phyloP scores from a whole-genome alignment of 2,797 vertebrate species.

The Lepus townsendii region DNA sequence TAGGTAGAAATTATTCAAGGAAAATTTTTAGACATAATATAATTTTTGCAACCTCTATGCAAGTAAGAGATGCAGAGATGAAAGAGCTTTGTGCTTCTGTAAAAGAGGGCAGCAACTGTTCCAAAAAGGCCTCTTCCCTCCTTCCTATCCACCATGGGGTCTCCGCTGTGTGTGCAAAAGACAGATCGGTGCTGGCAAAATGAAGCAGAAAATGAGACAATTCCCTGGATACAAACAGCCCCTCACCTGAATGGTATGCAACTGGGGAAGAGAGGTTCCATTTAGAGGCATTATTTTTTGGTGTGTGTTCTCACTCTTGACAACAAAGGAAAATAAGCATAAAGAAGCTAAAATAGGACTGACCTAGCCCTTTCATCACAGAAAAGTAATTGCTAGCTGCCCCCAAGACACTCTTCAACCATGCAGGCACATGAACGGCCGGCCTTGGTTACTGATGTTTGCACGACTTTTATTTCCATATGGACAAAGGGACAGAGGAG shows the following conservation, averaged over 20 bases:
- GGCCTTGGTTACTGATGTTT: not conserved
- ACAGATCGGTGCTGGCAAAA: not conserved
- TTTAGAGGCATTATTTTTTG: slow-evolving; percentile 30
- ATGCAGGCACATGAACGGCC: not conserved
- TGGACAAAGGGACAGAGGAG: slow-evolving; percentile 16
- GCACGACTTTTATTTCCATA: slow-evolving; percentile 6
- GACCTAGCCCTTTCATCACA: not conserved
- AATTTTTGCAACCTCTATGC: slow-evolving; percentile 67
- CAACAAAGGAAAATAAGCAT: slow-evolving; percentile 32
- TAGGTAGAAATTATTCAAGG: slow-evolving; percentile 63
- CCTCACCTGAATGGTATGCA: slow-evolving; percentile 40
- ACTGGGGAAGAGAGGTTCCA: not conserved
- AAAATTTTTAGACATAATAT: slow-evolving; percentile 56
- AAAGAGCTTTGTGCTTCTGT: slow-evolving; percentile 68
- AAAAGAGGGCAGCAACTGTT: not conserved
- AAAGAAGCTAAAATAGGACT: slow-evolving; percentile 9
- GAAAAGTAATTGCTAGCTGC: not conserved
- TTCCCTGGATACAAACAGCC: slow-evolving; percentile 19
- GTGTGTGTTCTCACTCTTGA: slow-evolving; percentile 38
- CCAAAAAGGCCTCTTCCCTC: not conserved
- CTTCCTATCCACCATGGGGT: not conserved
- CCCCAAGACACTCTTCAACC: not conserved
- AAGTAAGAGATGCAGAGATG: slow-evolving; percentile 14
- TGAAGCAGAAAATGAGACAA: slow-evolving; percentile 49
- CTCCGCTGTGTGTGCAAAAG: slow-evolving; percentile 13